Percentiles rank a stretch among this genome's conserved stretches.
phyloP scores from a whole-genome alignment of 2,113 vertebrate species.

The Gymnogyps californianus region DNA sequence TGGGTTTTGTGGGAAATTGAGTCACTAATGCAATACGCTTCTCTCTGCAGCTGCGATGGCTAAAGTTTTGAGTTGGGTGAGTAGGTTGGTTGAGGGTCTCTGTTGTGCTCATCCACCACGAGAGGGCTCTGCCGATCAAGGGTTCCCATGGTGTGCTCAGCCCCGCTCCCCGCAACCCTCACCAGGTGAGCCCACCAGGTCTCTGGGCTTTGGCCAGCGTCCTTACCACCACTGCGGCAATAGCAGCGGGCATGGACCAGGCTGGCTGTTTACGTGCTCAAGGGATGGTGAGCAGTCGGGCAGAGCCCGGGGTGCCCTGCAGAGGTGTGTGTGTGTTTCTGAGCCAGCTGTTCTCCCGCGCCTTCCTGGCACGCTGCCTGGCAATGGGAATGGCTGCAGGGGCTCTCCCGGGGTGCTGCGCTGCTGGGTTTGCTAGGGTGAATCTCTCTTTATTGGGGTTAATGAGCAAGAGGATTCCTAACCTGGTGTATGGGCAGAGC shows the following conservation, averaged over 20 bases:
- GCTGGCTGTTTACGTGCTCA: background rate
- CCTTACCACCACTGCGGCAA: background rate
- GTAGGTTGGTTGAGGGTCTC: background rate
- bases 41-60: background rate
- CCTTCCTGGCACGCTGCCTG: background rate
- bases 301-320: background rate
- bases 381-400: background rate
- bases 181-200: background rate
- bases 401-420: background rate
- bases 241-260: background rate
- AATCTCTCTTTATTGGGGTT: background rate
- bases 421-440: background rate
- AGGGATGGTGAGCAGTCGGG: background rate
- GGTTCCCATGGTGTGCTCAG: background rate
- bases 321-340: background rate
- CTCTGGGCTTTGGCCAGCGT: background rate
- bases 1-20: background rate
- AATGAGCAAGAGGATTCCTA: background rate
- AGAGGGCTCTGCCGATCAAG: background rate
- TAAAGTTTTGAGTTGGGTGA: background rate
- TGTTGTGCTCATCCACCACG: background rate
- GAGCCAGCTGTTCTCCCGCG: background rate
- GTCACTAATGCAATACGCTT: background rate
- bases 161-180: fast-evolving
- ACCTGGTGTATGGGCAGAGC: fast-evolving